Evolutionary conservation across 2,888 invertebrate genomes (phyloP), one percentile per base, ranked within the genome.

Genomic region (Achlya flavicornis): DNA sequence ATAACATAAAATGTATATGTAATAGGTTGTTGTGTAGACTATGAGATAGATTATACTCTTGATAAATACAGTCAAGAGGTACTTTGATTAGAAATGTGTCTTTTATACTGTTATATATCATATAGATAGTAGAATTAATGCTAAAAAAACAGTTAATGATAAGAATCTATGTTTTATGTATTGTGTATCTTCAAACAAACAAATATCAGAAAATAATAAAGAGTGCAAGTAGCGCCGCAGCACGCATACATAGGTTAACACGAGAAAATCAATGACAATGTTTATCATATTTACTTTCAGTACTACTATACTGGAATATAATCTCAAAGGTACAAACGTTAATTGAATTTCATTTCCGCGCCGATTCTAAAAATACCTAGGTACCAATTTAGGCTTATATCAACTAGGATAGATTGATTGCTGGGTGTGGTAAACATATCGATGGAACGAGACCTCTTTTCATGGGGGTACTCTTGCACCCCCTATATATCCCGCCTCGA

Each of bases 291-390:
- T 63, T 64, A 73, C 33, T 64, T 66, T 66, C 16, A 7, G 69
- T 63, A 38, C 38, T 12, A 41, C 38, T 41, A 12, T 12, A 41
- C 63, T 67, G 71, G 62, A 66, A 58, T 67, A 64, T 62, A 69
- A 69, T 65, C 64, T n/a, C 68, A 61, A 66, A 63, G n/a, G 10
- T 66, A 70, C 63, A 75, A 69, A 73, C 12, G 68, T 70, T 77
- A 81, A 81, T 83, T 84, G 77, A 80, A 78, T 83, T 81, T 80
- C 75, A 81, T 85, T 87, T 88, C 86, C 84, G 86, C 76, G 77
- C 73, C 41, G 41, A 77, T 78, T 88, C 92, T 92, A 92, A 84
- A 90, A 92, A 92, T 92, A 92, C 84, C 88, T 78, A 74, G 70
- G 76, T 68, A 81, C 83, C 83, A 41, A 41, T 41, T 38, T 41